Conservation (phyloP, 64 coral and sea anemone genomes). For the Actinia tenebrosa region DNA sequence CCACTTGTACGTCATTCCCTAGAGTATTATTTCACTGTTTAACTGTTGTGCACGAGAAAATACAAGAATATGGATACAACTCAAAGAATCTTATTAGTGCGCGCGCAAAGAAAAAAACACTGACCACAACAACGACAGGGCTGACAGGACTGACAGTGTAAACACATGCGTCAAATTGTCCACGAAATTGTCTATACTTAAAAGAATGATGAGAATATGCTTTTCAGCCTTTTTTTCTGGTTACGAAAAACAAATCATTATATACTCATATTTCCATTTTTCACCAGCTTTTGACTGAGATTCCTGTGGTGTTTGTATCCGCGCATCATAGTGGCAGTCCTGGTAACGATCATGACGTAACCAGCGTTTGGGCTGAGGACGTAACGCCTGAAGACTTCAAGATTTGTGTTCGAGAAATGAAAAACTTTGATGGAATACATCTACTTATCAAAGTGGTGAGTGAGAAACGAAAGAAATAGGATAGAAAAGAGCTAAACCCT, state of each 20-base stretch:
- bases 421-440: constrained; percentile 68
- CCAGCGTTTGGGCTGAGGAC: constrained; percentile 59
- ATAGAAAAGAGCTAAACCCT: background rate
- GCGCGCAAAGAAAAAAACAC: too few species aligned
- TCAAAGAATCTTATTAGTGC: too few species aligned
- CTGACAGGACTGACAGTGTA: too few species aligned
- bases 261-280: background rate
- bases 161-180: too few species aligned
- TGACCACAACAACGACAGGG: too few species aligned
- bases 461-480: background rate
- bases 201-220: too few species aligned
- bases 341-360: constrained; percentile 42
- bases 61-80: too few species aligned
- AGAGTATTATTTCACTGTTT: too few species aligned
- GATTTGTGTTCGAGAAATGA: constrained; percentile 61
- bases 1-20: too few species aligned
- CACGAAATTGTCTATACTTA: too few species aligned
- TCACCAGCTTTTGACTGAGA: background rate
- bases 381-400: constrained; percentile 30
- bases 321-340: constrained; percentile 10
- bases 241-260: background rate
- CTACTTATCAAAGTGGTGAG: constrained; percentile 43
- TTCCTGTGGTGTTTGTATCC: constrained; percentile 52
- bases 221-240: too few species aligned
- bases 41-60: too few species aligned